phyloP scores from a whole-genome alignment of 2,888 invertebrate species.

The Nomada fucata region DNA sequence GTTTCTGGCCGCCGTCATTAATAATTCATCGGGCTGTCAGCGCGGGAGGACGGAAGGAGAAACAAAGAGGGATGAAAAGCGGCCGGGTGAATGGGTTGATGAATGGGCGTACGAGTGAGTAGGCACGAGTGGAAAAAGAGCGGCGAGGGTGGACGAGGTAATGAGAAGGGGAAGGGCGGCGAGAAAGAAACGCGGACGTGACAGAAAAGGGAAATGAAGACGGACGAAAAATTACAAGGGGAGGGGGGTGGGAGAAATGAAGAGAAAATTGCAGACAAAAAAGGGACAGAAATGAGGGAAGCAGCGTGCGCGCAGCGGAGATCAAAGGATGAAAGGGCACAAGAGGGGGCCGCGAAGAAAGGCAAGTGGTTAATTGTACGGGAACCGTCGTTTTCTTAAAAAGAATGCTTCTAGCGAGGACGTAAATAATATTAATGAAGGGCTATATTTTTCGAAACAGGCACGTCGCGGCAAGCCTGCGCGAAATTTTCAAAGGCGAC shows the following conservation, averaged over 20 bases:
- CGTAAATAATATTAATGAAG: neutral
- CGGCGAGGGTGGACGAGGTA: neutral
- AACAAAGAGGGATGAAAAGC: slow-evolving; percentile 28
- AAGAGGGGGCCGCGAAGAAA: slow-evolving; percentile 1
- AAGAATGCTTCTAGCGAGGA: neutral
- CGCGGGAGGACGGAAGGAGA: slow-evolving; percentile 26
- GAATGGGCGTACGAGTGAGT: slow-evolving; percentile 10
- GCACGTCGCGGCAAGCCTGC: neutral
- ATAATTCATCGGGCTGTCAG: slow-evolving; percentile 73
- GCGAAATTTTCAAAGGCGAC: too few species aligned
- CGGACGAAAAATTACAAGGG: slow-evolving; percentile 17
- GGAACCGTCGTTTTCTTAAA: neutral
- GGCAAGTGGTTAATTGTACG: slow-evolving; percentile 2
- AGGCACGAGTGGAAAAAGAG: neutral
- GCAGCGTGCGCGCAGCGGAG: neutral
- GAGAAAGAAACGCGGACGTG: neutral
- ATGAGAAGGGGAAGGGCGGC: neutral
- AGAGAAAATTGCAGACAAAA: slow-evolving; percentile 19
- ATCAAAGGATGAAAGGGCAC: slow-evolving; percentile 14
- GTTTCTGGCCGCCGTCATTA: slow-evolving; percentile 72
- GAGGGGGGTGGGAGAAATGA: too few species aligned
- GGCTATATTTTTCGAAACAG: neutral
- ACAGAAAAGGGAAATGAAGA: slow-evolving; percentile 8
- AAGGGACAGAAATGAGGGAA: slow-evolving; percentile 1
- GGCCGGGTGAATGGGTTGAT: slow-evolving; percentile 12